Conservation (phyloP, 2,797 vertebrate genomes). For the Macrochelys suwanniensis region DNA sequence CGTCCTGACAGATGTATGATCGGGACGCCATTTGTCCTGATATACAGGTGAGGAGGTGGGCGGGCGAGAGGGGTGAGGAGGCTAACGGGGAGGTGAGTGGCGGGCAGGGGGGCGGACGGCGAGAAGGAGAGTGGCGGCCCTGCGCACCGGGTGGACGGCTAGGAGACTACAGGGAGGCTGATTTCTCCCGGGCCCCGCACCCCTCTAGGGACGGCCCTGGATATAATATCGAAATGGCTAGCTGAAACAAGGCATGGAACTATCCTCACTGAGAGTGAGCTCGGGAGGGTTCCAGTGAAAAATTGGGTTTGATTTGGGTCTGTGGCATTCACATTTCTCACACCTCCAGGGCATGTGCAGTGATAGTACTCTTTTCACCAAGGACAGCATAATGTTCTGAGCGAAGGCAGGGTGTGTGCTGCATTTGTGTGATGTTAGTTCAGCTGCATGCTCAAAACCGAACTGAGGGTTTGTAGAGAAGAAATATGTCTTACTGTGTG, state of each 20-base stretch:
- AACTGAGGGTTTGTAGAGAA: conserved; percentile 36
- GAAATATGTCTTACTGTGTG: conserved; percentile 22
- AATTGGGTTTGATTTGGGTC: conserved; percentile 10
- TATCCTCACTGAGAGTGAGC: neutral
- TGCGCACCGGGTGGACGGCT: too few species aligned
- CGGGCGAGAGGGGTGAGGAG: too few species aligned
- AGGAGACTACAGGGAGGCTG: too few species aligned
- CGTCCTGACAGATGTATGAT: too few species aligned
- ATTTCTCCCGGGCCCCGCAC: too few species aligned
- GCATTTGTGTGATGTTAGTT: neutral
- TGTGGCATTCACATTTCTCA: neutral
- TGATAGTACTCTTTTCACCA: conserved; percentile 1
- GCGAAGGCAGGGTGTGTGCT: neutral
- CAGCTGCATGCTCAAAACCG: neutral
- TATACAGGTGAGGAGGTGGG: too few species aligned
- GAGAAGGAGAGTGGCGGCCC: too few species aligned
- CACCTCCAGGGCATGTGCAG: neutral
- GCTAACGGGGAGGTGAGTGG: too few species aligned
- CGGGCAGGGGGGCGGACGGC: rapidly evolving
- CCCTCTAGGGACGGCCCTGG: too few species aligned
- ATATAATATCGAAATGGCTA: neutral
- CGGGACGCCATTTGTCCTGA: too few species aligned
- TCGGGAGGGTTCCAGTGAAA: conserved; percentile 50
- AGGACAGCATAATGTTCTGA: neutral
- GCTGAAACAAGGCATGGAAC: neutral